A percentile compares a stretch with the other conserved stretches of the same genome.
phyloP scores from a whole-genome alignment of 2,888 invertebrate species.

The Germaria angustata region DNA sequence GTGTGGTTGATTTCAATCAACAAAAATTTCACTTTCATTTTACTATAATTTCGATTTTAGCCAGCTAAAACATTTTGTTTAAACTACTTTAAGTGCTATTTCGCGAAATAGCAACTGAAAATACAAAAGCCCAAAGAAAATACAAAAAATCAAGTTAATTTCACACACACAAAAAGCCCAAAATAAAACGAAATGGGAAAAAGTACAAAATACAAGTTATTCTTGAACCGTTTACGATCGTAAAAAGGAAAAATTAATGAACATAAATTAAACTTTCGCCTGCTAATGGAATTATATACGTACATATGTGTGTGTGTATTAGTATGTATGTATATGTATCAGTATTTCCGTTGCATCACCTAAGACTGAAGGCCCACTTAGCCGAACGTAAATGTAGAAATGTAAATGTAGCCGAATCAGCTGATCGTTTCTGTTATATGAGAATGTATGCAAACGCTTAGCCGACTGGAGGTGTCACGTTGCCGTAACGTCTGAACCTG shows the following conservation, averaged over 20 bases:
- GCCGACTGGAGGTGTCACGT: no score
- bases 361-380: no score
- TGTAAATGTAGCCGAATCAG: no score
- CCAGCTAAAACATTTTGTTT: constrained; percentile 12
- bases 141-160: constrained; percentile 24
- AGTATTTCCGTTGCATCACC: no score
- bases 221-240: constrained; percentile 28
- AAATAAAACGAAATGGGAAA: constrained; percentile 8
- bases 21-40: constrained; percentile 54
- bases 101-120: not conserved
- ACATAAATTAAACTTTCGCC: constrained; percentile 34
- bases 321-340: no score
- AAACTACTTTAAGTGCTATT: constrained; percentile 34
- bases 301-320: not conserved
- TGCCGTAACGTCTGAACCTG: no score
- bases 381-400: no score
- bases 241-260: constrained; percentile 3
- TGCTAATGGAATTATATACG: not conserved
- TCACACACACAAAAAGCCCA: not conserved
- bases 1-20: not conserved
- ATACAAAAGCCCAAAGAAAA: constrained; percentile 10
- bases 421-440: no score
- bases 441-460: no score
- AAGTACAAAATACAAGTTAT: constrained; percentile 51
- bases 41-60: constrained; percentile 24